phyloP scores from a whole-genome alignment of 2,113 vertebrate genomes.

The Nanger granti region DNA sequence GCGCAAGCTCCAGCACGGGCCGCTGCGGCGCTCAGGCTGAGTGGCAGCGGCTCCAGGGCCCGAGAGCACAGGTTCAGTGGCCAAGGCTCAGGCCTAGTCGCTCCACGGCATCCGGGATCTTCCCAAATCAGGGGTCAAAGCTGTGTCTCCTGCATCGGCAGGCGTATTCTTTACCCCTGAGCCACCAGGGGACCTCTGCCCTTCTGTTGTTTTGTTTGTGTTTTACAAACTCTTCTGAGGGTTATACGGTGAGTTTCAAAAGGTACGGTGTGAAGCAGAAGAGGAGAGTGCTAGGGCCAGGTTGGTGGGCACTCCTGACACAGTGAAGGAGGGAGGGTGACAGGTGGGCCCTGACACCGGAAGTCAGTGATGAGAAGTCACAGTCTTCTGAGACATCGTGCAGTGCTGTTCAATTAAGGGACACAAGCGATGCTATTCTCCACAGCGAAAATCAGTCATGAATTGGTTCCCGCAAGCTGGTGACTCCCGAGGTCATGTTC shows the following conservation, averaged over 20 bases:
- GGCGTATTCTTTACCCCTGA: background rate
- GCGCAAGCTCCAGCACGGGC: background rate
- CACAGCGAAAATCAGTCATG: background rate
- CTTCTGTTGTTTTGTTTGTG: background rate
- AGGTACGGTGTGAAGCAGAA: background rate
- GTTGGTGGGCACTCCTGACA: background rate
- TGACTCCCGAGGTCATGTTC: background rate
- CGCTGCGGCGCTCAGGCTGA: background rate
- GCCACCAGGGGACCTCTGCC: background rate
- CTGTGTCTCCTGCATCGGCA: background rate
- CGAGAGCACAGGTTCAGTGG: background rate
- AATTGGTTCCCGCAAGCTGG: rapidly evolving
- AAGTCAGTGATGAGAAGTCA: background rate
- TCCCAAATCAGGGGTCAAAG: background rate
- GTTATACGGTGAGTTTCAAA: background rate
- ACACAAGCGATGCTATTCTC: background rate
- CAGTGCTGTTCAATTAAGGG: background rate
- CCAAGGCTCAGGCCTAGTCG: background rate
- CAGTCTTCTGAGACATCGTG: background rate
- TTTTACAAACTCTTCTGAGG: background rate
- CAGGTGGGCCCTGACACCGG: rapidly evolving
- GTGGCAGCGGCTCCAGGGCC: background rate
- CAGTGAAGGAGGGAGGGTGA: background rate
- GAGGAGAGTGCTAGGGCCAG: background rate
- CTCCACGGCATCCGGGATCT: background rate